Conservation (phyloP, 2,113 vertebrate genomes). For the Actinemys pallida region DNA sequence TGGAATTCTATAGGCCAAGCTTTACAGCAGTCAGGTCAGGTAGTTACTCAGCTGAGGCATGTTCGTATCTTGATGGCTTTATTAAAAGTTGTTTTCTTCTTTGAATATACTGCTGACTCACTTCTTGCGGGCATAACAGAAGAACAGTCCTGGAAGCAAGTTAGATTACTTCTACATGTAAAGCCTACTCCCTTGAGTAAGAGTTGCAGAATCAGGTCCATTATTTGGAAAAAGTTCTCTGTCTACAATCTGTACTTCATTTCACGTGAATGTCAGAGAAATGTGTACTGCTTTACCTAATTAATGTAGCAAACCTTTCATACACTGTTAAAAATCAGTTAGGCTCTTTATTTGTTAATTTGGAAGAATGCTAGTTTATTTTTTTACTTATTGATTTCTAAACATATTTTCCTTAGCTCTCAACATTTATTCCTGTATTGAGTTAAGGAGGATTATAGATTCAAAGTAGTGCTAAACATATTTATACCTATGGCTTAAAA, state of each 20-base stretch:
- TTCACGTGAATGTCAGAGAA: not conserved
- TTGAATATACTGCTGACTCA: not conserved
- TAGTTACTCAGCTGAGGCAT: not conserved
- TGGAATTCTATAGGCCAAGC: not conserved
- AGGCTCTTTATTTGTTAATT: not conserved
- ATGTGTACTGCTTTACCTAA: not conserved
- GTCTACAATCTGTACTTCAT: not conserved
- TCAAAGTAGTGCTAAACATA: not conserved
- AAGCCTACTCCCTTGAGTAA: not conserved
- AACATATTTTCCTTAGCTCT: conserved; percentile 19
- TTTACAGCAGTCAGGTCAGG: not conserved
- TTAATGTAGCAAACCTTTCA: not conserved
- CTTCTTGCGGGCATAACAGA: not conserved
- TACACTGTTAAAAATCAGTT: not conserved
- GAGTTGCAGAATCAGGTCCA: not conserved
- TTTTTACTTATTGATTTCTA: conserved; percentile 32
- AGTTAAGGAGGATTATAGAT: not conserved
- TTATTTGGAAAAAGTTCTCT: not conserved
- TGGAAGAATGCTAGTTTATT: not conserved
- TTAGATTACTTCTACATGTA: not conserved
- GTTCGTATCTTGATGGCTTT: not conserved
- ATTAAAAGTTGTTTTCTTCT: not conserved
- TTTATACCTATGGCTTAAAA: not conserved
- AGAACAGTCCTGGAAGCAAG: not conserved
- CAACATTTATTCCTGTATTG: conserved; percentile 12